Conservation (phyloP, 1,140 invertebrate genomes). For the Drosophila kohkoa region DNA sequence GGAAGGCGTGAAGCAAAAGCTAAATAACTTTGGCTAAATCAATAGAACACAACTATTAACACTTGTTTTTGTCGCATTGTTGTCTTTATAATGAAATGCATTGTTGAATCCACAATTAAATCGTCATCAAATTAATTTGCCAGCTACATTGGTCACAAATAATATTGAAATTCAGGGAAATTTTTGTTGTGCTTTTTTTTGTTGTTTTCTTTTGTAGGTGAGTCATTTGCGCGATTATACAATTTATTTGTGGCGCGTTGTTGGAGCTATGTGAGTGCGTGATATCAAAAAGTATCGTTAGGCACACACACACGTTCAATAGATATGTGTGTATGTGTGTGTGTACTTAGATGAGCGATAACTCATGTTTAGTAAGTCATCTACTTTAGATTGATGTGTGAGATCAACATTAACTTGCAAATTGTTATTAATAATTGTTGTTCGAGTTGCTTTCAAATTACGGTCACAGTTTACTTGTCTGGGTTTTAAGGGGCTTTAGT, state of each 20-base stretch:
- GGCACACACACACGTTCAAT: not conserved
- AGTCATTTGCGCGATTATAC: conserved; percentile 45
- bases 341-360: not conserved
- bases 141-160: too few species aligned
- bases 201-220: conserved; percentile 25
- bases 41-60: conserved; percentile 5
- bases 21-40: not conserved
- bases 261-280: conserved; percentile 26
- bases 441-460: not conserved
- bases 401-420: not conserved
- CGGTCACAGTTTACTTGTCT: too few species aligned
- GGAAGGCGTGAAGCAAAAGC: not conserved
- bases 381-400: not conserved
- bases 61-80: too few species aligned
- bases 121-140: not conserved
- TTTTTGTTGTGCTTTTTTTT: conserved; percentile 22
- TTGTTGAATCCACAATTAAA: not conserved
- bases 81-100: not conserved
- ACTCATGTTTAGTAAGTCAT: not conserved
- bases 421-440: not conserved
- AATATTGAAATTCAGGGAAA: conserved; percentile 9
- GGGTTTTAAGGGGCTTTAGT: too few species aligned
- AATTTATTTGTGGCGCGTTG: conserved; percentile 20
- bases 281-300: conserved; percentile 43
- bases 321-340: not conserved